These are phyloP conservation scores for Myodes glareolus DNA, from an alignment of 2,113 vertebrate species.

Conservation along the genomic window DNA sequence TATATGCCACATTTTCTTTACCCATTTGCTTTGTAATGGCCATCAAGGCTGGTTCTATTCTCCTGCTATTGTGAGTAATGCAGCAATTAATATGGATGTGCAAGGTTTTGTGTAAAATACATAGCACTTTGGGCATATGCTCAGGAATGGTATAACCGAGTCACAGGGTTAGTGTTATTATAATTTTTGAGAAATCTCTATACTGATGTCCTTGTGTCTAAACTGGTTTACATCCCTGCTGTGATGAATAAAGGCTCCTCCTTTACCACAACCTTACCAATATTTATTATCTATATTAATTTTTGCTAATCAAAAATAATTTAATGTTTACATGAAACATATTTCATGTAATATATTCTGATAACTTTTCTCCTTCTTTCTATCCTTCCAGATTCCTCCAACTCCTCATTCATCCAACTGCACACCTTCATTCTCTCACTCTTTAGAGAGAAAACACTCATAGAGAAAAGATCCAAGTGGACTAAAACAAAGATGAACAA, in stretches of 20 bases:
- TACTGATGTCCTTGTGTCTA: not conserved
- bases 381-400: not conserved
- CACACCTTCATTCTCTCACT: not conserved
- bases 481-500: not conserved
- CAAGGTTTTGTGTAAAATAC: not conserved
- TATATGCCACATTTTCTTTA: not conserved
- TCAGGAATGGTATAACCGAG: not conserved
- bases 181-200: not conserved
- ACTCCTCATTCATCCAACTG: not conserved
- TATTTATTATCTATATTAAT: not conserved
- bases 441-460: not conserved
- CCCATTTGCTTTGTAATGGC: not conserved
- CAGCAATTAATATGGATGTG: not conserved
- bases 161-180: accelerated
- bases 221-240: not conserved
- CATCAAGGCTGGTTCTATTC: not conserved
- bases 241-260: not conserved
- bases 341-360: not conserved
- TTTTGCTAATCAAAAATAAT: not conserved
- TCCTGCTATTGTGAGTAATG: not conserved
- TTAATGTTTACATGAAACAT: too few relatives aligned
- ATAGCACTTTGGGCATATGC: not conserved
- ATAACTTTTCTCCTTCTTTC: not conserved
- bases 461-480: not conserved
- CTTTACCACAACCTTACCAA: not conserved